These are phyloP conservation scores for Bujurquina vittata DNA, from an alignment of 2,113 vertebrate species.

Conservation along the genomic window DNA sequence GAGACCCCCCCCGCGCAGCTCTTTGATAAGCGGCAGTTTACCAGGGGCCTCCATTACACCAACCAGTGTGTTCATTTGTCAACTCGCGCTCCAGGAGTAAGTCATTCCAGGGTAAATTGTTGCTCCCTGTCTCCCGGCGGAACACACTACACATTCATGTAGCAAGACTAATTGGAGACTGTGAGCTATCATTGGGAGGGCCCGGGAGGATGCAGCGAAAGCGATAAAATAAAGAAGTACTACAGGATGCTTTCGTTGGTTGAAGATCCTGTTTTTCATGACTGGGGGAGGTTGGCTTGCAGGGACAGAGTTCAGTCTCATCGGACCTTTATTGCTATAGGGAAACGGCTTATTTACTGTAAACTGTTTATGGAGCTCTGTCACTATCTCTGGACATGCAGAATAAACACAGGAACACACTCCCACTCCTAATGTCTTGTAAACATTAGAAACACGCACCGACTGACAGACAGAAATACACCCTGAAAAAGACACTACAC, in stretches of 20 bases:
- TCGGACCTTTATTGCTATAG: constrained; percentile 76
- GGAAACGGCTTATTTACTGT: constrained; percentile 78
- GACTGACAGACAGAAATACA: constrained; percentile 58
- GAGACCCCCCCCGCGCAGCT: constrained; percentile 29
- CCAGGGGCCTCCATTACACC: constrained; percentile 59
- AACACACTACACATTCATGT: constrained; percentile 53
- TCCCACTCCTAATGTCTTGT: constrained; percentile 76
- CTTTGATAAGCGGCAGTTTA: constrained; percentile 61
- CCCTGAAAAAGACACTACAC: constrained; percentile 48
- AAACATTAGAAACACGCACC: constrained; percentile 72
- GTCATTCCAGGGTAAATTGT: constrained; percentile 57
- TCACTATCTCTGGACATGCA: constrained; percentile 76
- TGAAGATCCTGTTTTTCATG: constrained; percentile 55
- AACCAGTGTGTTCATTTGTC: constrained; percentile 57
- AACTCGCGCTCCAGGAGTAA: constrained; percentile 58
- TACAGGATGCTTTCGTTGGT: constrained; percentile 67
- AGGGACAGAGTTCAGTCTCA: constrained; percentile 78
- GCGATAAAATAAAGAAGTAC: constrained; percentile 65
- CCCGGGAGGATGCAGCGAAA: constrained; percentile 53
- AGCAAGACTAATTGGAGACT: constrained; percentile 63
- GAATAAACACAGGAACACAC: constrained; percentile 81
- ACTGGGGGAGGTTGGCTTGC: constrained; percentile 47
- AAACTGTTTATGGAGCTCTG: constrained; percentile 77
- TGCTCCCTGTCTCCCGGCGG: constrained; percentile 43
- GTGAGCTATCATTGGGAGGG: constrained; percentile 57